Base-by-base conservation (phyloP, 2,888 invertebrate species). In the Drosophila pullipes region DNA sequence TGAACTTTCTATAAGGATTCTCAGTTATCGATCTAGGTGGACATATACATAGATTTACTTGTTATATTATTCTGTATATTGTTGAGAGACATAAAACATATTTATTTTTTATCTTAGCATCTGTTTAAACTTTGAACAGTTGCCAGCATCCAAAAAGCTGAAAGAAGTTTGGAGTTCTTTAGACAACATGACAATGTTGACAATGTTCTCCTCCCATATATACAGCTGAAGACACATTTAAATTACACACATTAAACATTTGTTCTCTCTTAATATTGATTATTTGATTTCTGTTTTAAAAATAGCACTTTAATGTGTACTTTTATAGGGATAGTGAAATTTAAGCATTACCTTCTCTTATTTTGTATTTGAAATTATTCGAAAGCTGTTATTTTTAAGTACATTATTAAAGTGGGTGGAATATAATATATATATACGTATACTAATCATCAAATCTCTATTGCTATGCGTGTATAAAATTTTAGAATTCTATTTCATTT, bases 111-210 rank as follows among this genome's bases (percentile, higher is more conserved):
- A 58, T 64, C 57, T 71, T 47, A 9, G 22, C 59, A 76, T 64
- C 80, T 83, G 83, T 73, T 70, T 52, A 80, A 85, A 71, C 69
- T 65, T 85, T 61, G 22, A 70, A 66, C 88, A 83, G 73, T 52
- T 81, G 79, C 10, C 57, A 58, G 28, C 57, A 33, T 11, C 41
- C 28, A 28, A 22, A 30, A 58, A 57, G 54, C 52, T 72, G 67
- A 37, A 49, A 67, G 28, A 50, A 35, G 35, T 39, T 22, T 11
- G 11, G 1, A 30, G 7, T 22, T 41, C 41, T 60, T 50, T 33
- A 33, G n/a, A 13, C 25, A 28, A 37, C 18, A n/a, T 47, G n/a
- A 9, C 18, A 58, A 25, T 28, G 22, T 37, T 30, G 33, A 30
- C 41, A 7, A 28, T 11, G 18, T 16, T 37, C 28, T 30, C 10